These are phyloP conservation scores for Sarcophaga subvicina DNA, from an alignment of 2,888 invertebrate genomes.

Conservation along the genomic window DNA sequence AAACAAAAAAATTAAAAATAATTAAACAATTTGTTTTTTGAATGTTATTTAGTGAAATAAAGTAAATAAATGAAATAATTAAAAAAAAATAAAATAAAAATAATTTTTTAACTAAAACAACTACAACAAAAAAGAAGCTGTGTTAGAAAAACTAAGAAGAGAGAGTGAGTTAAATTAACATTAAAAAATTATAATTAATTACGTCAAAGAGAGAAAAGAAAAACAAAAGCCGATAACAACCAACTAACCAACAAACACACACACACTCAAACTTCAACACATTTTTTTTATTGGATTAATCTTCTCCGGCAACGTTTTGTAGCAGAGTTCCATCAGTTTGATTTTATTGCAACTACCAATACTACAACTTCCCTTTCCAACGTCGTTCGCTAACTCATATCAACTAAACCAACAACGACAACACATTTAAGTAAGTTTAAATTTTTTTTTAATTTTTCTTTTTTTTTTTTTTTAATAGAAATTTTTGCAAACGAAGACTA, in stretches of 20 bases:
- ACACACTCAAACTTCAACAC: conserved; percentile 22
- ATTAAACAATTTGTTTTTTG: background rate
- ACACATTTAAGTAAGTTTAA: conserved; percentile 49
- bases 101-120: no score
- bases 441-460: background rate
- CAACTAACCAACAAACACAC: conserved; percentile 34
- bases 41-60: background rate
- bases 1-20: background rate
- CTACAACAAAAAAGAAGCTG: background rate
- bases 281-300: conserved; percentile 28
- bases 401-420: conserved; percentile 15
- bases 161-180: conserved; percentile 3
- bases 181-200: background rate
- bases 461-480: background rate
- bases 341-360: no score
- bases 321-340: no score
- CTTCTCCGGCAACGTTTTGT: background rate
- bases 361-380: no score
- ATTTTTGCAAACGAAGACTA: background rate
- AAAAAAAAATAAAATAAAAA: background rate
- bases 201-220: background rate
- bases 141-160: background rate
- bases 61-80: background rate
- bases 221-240: conserved; percentile 9
- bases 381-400: no score